These are phyloP conservation scores for Agrotis ipsilon DNA, from an alignment of 2,888 invertebrate genomes.

Conservation along the genomic window DNA sequence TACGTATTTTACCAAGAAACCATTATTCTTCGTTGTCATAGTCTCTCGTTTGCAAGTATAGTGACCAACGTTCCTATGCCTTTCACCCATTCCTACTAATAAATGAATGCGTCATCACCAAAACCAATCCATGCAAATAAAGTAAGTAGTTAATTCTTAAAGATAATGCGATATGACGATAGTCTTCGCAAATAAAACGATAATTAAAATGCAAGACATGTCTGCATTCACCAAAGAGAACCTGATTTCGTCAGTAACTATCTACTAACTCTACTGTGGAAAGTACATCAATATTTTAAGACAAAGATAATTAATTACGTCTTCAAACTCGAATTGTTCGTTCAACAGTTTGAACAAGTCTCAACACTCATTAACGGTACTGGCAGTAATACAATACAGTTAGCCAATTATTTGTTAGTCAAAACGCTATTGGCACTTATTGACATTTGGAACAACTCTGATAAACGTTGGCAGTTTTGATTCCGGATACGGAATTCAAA, in stretches of 20 bases:
- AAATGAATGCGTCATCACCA: background rate
- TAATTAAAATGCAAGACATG: slow-evolving; percentile 7
- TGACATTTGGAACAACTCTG: too few relatives aligned
- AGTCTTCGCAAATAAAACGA: background rate
- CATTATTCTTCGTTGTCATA: background rate
- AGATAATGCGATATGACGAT: background rate
- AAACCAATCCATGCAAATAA: background rate
- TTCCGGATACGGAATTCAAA: too few relatives aligned
- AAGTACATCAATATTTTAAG: background rate
- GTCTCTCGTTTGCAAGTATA: background rate
- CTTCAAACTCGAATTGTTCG: too few relatives aligned
- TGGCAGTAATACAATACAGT: too few relatives aligned
- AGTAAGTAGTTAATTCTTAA: background rate
- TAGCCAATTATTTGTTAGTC: too few relatives aligned
- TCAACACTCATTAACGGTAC: too few relatives aligned
- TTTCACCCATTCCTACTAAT: background rate
- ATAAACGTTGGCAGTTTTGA: too few relatives aligned
- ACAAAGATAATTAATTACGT: background rate
- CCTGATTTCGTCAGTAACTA: background rate
- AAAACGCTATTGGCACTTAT: too few relatives aligned
- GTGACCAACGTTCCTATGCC: background rate
- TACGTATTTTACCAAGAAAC: background rate
- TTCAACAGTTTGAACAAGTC: background rate
- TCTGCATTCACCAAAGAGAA: slow-evolving; percentile 4
- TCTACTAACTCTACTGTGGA: background rate